A percentile compares a stretch with the other conserved stretches of the same genome.
Evolutionary conservation across 2,888 invertebrate species (phyloP).

Genomic region (Halictus quadricinctus): DNA sequence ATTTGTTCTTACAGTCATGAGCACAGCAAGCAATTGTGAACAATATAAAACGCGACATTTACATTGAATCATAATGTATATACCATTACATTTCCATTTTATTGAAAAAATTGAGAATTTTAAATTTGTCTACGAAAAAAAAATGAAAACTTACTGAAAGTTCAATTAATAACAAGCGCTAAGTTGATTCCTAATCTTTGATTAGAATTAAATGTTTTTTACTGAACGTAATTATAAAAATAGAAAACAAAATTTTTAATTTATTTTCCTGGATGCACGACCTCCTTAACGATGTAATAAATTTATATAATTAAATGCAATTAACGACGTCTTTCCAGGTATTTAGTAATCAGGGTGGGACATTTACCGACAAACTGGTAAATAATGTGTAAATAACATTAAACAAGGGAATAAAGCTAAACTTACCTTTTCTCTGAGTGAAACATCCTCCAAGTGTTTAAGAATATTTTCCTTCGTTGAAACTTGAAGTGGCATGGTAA

Average conservation of each 20-base stretch:
- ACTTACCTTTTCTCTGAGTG: conserved; percentile 76
- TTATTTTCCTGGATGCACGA: not conserved
- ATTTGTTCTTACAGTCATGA: not conserved
- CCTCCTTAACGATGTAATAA: not conserved
- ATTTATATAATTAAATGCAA: not conserved
- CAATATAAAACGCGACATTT: not conserved
- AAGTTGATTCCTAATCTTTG: not conserved
- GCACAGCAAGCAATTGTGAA: not conserved
- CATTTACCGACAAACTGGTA: not conserved
- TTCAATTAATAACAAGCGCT: not conserved
- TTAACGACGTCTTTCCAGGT: not conserved
- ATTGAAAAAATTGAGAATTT: not conserved
- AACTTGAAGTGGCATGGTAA: conserved; percentile 73
- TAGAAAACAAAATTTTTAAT: not conserved
- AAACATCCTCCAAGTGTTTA: conserved; percentile 73
- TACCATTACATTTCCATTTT: not conserved
- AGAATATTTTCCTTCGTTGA: conserved; percentile 79
- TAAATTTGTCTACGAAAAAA: not conserved
- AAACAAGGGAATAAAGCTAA: not conserved
- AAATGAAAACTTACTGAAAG: not conserved
- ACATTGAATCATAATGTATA: not conserved
- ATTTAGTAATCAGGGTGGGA: not conserved
- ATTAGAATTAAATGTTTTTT: not conserved
- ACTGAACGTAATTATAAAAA: not conserved
- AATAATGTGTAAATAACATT: not conserved